These are phyloP conservation scores for Yoshiicerus persimilis DNA, from an alignment of 1,140 invertebrate genomes.

Conservation along the genomic window DNA sequence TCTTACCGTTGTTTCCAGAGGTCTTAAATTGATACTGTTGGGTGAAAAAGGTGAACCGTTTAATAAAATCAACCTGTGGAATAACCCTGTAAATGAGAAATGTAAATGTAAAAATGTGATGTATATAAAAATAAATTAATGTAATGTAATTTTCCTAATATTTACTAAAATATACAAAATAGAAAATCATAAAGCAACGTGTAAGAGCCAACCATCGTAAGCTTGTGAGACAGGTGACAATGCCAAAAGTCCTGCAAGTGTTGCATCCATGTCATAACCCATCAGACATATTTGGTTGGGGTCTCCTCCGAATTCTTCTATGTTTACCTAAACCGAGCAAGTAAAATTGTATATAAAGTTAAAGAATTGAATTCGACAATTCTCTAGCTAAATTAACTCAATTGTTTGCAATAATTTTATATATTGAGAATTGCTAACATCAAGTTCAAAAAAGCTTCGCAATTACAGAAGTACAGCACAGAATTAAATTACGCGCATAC, in stretches of 20 bases:
- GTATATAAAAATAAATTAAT: not conserved
- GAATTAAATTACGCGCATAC: too few relatives aligned
- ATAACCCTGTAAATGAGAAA: conserved; percentile 34
- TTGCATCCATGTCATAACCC: conserved; percentile 45
- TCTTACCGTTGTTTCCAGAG: conserved; percentile 45
- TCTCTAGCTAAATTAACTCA: too few relatives aligned
- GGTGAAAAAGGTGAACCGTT: conserved; percentile 47
- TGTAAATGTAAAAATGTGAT: not conserved
- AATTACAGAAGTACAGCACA: too few relatives aligned
- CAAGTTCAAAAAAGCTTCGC: too few relatives aligned
- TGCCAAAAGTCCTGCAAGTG: conserved; percentile 40
- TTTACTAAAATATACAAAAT: not conserved
- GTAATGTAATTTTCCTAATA: too few relatives aligned
- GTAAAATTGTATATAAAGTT: not conserved
- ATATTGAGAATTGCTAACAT: too few relatives aligned
- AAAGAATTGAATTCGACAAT: too few relatives aligned
- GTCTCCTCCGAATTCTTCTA: conserved; percentile 45
- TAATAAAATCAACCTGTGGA: conserved; percentile 46
- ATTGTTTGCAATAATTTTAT: too few relatives aligned
- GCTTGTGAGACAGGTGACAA: conserved; percentile 45
- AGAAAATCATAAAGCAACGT: not conserved
- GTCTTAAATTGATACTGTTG: conserved; percentile 41
- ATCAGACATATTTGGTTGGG: conserved; percentile 38
- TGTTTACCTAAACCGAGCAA: conserved; percentile 43
- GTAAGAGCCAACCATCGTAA: conserved; percentile 36